These are phyloP conservation scores for Sericinus montela DNA, from an alignment of 2,888 invertebrate genomes.

Conservation along the genomic window DNA sequence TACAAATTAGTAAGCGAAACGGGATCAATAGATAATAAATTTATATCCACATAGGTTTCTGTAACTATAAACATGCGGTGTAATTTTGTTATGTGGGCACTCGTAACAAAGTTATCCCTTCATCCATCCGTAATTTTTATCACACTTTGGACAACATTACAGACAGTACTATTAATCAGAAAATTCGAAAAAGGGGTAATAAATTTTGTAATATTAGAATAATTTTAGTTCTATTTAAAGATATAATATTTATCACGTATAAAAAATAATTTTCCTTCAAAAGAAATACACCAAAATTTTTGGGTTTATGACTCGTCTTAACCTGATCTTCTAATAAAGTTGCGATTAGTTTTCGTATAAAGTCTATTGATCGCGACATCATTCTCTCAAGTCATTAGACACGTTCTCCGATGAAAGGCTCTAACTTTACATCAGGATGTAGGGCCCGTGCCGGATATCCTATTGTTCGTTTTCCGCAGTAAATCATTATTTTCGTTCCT, in stretches of 20 bases:
- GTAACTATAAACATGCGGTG: constrained; percentile 5
- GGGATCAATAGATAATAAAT: not conserved
- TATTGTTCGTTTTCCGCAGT: constrained; percentile 54
- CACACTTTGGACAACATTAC: constrained; percentile 1
- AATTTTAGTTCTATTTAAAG: too few relatives aligned
- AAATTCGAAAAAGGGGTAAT: not conserved
- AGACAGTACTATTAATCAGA: not conserved
- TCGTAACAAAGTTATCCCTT: constrained; percentile 18
- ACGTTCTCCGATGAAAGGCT: too few relatives aligned
- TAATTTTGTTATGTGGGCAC: constrained; percentile 15
- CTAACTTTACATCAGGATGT: constrained; percentile 34
- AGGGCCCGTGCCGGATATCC: constrained; percentile 53
- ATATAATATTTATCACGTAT: too few relatives aligned
- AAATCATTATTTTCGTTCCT: constrained; percentile 57
- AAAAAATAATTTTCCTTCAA: too few relatives aligned
- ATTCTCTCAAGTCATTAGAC: too few relatives aligned
- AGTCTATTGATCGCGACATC: too few relatives aligned
- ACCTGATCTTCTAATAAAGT: too few relatives aligned
- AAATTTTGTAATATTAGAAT: too few relatives aligned
- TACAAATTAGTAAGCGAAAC: too few relatives aligned
- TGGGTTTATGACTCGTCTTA: too few relatives aligned
- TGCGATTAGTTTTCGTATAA: too few relatives aligned
- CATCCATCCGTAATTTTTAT: constrained; percentile 9
- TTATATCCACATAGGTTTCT: constrained; percentile 18
- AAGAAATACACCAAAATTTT: too few relatives aligned